A percentile compares a stretch with the other conserved stretches of the same genome.
Conservation (phyloP, 1,140 invertebrate species). For the Drosophila arizonae region DNA sequence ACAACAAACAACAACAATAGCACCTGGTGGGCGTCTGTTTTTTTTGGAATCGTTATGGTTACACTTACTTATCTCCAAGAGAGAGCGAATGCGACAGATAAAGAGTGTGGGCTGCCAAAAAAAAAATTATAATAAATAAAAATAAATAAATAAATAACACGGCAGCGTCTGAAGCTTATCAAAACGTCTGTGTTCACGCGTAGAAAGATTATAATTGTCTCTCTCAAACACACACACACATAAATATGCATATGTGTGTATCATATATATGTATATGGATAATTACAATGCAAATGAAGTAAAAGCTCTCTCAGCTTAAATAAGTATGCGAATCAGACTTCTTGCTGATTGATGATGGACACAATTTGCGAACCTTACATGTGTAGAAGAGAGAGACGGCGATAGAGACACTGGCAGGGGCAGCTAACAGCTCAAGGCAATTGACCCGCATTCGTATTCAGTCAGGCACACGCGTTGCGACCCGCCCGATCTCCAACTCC, state of each 20-base stretch:
- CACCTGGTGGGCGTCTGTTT: slow-evolving; percentile 32
- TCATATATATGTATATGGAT: not conserved
- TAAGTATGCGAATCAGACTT: not conserved
- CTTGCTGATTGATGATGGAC: slow-evolving; percentile 22
- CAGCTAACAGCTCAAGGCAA: slow-evolving; percentile 1
- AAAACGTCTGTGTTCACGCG: slow-evolving; percentile 52
- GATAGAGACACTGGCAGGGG: not conserved
- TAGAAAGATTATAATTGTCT: slow-evolving; percentile 56
- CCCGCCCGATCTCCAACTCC: not conserved
- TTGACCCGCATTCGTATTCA: slow-evolving; percentile 11
- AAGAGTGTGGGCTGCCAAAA: slow-evolving; percentile 32
- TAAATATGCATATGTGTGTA: slow-evolving; percentile 1
- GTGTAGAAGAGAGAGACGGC: not conserved
- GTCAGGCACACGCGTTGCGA: not conserved
- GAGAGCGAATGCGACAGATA: slow-evolving; percentile 14
- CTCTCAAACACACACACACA: slow-evolving; percentile 16
- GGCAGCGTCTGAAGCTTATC: slow-evolving; percentile 51
- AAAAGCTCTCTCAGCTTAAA: slow-evolving; percentile 2
- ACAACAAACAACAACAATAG: slow-evolving; percentile 29
- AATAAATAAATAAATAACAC: not conserved
- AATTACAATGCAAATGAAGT: slow-evolving; percentile 21
- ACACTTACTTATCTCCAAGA: slow-evolving; percentile 39
- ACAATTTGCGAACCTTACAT: not conserved
- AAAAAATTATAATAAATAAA: not conserved
- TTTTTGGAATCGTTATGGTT: slow-evolving; percentile 40